Conservation (phyloP, 2,888 invertebrate genomes). For the Ariolimax columbianus region DNA sequence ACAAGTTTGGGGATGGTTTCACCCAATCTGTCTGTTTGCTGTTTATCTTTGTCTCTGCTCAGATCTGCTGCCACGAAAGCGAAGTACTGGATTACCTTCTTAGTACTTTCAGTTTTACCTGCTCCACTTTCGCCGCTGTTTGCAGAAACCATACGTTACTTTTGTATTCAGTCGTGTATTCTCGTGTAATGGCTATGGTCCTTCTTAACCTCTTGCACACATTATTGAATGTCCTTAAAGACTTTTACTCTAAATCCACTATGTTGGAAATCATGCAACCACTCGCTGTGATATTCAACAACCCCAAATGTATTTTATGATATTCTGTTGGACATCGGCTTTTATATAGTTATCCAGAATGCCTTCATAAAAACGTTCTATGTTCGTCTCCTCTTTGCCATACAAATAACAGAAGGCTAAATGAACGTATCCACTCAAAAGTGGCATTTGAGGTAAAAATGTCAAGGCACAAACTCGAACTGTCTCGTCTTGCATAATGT, state of each 20-base stretch:
- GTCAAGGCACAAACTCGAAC: too few species aligned
- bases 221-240: background rate
- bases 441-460: too few species aligned
- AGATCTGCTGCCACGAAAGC: constrained; percentile 86
- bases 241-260: background rate
- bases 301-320: too few species aligned
- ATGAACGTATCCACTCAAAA: too few species aligned
- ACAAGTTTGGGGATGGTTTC: background rate
- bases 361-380: too few species aligned
- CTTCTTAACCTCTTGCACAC: too few species aligned
- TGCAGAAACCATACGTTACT: background rate
- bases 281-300: too few species aligned
- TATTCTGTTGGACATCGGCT: too few species aligned
- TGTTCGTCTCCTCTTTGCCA: too few species aligned
- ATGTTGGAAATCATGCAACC: background rate
- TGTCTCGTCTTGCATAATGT: too few species aligned
- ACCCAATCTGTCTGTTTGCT: constrained; percentile 31
- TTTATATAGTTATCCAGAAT: too few species aligned
- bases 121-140: constrained; percentile 96
- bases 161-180: background rate
- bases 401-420: too few species aligned
- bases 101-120: constrained; percentile 99
- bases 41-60: constrained; percentile 57
- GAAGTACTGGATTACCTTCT: constrained; percentile 99
- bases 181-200: background rate